These are phyloP conservation scores for Cryptoprocta ferox DNA, from an alignment of 2,797 vertebrate species.

Conservation along the genomic window DNA sequence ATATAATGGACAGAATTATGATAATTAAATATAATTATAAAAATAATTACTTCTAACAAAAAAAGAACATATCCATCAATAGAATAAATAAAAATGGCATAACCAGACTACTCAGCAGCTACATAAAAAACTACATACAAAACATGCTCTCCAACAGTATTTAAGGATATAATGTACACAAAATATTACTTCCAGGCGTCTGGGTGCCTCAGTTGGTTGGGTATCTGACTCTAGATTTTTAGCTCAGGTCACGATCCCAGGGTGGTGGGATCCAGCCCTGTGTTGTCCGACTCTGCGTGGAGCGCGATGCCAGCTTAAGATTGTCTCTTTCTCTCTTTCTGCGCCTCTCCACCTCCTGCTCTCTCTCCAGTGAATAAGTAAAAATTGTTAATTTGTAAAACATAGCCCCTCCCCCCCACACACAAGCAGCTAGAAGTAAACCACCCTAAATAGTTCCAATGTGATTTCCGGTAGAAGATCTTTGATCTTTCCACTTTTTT, in stretches of 20 bases:
- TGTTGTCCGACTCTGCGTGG: too few species aligned
- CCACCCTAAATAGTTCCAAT: not conserved
- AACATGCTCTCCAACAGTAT: not conserved
- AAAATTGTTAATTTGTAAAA: not conserved
- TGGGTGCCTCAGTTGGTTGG: too few species aligned
- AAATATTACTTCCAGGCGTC: not conserved
- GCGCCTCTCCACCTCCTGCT: too few species aligned
- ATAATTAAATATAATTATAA: not conserved
- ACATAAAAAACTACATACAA: not conserved
- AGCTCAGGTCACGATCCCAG: too few species aligned
- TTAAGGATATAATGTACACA: not conserved
- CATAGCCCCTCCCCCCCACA: not conserved
- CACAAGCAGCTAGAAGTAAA: not conserved
- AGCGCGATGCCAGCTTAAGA: too few species aligned
- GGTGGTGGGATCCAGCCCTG: too few species aligned
- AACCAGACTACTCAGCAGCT: not conserved
- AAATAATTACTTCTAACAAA: too few species aligned
- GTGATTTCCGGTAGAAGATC: not conserved
- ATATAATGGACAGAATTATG: not conserved
- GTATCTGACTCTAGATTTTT: too few species aligned
- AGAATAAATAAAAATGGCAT: not conserved
- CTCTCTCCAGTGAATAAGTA: too few species aligned
- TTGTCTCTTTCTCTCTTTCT: too few species aligned
- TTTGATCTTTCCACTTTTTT: not conserved
- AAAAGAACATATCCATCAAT: not conserved